phyloP scores from a whole-genome alignment of 2,888 invertebrate species.

The Drosophila macrospina region DNA sequence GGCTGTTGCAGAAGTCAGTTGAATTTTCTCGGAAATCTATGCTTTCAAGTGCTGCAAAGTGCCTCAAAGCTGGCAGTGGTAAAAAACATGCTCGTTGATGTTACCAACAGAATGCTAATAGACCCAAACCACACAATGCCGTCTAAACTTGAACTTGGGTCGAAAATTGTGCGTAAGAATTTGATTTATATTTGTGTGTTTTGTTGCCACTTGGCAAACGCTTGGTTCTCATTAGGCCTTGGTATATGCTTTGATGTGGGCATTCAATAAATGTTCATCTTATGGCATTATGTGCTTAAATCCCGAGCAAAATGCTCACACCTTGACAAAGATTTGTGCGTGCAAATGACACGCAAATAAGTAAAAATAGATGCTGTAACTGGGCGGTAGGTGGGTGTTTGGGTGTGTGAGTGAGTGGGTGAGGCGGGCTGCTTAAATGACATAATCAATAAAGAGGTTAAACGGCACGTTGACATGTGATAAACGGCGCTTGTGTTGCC shows the following conservation, averaged over 20 bases:
- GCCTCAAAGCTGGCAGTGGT: background rate
- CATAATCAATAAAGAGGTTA: constrained; percentile 66
- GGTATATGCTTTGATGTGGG: constrained; percentile 14
- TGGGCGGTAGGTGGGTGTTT: background rate
- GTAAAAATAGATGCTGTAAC: constrained; percentile 31
- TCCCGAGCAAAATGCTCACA: constrained; percentile 14
- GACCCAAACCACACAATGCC: background rate
- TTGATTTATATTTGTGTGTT: background rate
- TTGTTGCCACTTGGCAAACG: constrained; percentile 8
- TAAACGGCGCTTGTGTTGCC: constrained; percentile 53
- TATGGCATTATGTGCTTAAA: constrained; percentile 35
- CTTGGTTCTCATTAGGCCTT: constrained; percentile 1
- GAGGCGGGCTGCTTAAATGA: constrained; percentile 24
- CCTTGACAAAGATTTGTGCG: constrained; percentile 27
- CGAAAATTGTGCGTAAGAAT: constrained; percentile 13
- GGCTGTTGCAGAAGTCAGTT: background rate
- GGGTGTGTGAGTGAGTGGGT: too few relatives aligned
- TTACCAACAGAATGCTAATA: constrained; percentile 5
- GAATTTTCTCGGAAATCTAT: constrained; percentile 7
- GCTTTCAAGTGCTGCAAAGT: background rate
- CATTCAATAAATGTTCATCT: constrained; percentile 27
- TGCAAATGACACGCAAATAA: constrained; percentile 23
- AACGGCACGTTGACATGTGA: constrained; percentile 72
- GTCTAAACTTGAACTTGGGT: constrained; percentile 11
- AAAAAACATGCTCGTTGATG: background rate